phyloP scores from a whole-genome alignment of 2,113 vertebrate genomes.

The Carlito syrichta region DNA sequence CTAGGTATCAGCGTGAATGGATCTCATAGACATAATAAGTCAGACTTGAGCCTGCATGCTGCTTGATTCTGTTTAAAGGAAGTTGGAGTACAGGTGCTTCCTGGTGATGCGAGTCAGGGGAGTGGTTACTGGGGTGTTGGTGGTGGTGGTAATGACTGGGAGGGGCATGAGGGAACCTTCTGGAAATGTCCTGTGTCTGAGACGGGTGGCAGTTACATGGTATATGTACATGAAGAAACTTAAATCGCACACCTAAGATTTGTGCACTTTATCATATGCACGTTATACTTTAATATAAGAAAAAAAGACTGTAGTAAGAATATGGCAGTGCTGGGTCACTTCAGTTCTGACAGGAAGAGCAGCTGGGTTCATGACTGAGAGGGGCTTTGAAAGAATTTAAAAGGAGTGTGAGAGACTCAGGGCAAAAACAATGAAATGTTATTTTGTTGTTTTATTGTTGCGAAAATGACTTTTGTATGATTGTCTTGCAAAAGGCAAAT shows the following conservation, averaged over 20 bases:
- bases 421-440: neutral
- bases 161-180: neutral
- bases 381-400: neutral
- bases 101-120: neutral
- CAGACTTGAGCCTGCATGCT: neutral
- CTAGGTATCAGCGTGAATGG: neutral
- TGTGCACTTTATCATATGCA: neutral
- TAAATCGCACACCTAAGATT: neutral
- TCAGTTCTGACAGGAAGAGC: neutral
- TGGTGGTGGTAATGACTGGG: neutral
- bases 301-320: neutral
- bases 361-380: neutral
- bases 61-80: neutral
- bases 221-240: neutral
- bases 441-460: neutral
- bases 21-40: neutral
- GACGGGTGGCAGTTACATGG: neutral
- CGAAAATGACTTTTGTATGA: neutral
- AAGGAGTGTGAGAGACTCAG: neutral
- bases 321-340: neutral
- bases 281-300: neutral
- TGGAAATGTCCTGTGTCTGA: neutral
- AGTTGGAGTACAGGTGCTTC: neutral
- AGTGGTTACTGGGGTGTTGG: neutral
- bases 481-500: constrained; percentile 27